These are phyloP conservation scores for Fregata magnificens DNA, from an alignment of 2,113 vertebrate genomes.

Conservation along the genomic window DNA sequence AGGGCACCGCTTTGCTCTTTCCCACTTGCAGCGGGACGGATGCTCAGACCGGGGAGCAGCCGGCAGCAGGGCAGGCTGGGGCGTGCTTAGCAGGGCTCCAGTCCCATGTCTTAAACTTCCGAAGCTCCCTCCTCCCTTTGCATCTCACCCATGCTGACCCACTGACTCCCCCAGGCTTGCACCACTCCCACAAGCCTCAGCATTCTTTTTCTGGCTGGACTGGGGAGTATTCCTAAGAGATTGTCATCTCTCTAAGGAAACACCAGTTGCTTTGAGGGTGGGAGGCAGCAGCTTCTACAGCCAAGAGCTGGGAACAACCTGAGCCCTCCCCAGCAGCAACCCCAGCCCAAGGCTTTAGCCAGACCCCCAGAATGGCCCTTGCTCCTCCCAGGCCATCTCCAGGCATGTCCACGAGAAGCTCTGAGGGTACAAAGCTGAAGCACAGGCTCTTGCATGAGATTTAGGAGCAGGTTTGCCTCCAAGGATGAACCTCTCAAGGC, in stretches of 20 bases:
- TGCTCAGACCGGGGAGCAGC: not conserved
- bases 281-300: not conserved
- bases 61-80: not conserved
- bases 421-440: not conserved
- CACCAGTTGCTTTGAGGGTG: not conserved
- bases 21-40: rapidly evolving
- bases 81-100: rapidly evolving
- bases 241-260: not conserved
- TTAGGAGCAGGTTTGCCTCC: not conserved
- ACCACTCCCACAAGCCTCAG: not conserved
- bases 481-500: not conserved
- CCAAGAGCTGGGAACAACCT: not conserved
- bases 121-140: not conserved
- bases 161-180: not conserved
- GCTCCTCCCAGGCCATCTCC: not conserved
- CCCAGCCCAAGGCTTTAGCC: not conserved
- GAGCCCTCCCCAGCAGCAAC: not conserved
- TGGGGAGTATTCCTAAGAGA: not conserved
- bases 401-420: rapidly evolving
- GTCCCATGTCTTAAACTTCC: not conserved
- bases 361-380: not conserved
- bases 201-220: not conserved
- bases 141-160: not conserved
- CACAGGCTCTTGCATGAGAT: not conserved
- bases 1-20: not conserved